Conservation (phyloP, 1,140 invertebrate species). For the Cryptotermes secundus region DNA sequence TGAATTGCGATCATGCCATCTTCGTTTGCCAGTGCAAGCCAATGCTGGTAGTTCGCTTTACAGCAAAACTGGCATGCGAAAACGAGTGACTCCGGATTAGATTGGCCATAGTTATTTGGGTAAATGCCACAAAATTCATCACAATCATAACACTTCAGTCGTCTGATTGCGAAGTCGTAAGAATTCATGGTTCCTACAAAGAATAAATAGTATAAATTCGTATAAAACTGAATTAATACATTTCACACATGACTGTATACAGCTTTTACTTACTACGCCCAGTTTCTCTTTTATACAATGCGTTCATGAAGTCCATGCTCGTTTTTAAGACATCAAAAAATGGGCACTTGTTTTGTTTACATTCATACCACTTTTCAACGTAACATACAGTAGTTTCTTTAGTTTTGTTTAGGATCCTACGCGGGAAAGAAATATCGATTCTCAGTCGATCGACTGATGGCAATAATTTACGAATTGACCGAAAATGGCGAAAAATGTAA, state of each 20-base stretch:
- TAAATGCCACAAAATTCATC: constrained; percentile 11
- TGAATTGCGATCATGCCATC: constrained; percentile 73
- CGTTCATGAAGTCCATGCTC: neutral
- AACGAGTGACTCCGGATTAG: constrained; percentile 43
- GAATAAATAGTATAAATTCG: neutral
- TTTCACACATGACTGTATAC: neutral
- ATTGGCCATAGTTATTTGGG: neutral
- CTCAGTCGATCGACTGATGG: too few species aligned
- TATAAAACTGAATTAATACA: neutral
- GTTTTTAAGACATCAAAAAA: too few species aligned
- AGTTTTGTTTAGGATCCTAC: too few species aligned
- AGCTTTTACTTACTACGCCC: neutral
- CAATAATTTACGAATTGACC: too few species aligned
- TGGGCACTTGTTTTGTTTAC: too few species aligned
- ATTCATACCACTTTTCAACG: too few species aligned
- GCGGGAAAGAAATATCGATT: too few species aligned
- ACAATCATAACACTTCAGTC: constrained; percentile 19
- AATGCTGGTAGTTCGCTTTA: constrained; percentile 58
- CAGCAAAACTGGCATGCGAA: constrained; percentile 52
- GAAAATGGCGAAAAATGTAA: too few species aligned
- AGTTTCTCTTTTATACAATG: neutral
- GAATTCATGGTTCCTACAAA: neutral
- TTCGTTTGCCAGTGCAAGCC: constrained; percentile 80
- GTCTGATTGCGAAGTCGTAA: constrained; percentile 9
- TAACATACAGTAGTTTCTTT: too few species aligned